Base-by-base conservation (phyloP, 1,140 invertebrate genomes). In the Neodiprion fabricii region DNA sequence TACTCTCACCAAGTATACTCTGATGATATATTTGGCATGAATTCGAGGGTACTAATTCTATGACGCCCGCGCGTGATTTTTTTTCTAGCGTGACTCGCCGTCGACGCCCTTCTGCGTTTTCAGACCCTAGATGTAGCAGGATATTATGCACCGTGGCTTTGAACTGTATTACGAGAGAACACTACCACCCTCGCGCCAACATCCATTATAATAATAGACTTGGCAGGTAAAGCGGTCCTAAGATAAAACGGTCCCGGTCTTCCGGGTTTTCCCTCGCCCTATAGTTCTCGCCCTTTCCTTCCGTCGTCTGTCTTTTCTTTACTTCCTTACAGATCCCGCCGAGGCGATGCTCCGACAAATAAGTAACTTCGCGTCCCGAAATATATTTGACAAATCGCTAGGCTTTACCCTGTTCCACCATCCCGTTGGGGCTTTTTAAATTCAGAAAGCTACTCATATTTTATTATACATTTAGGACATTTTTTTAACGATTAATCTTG, bases 151-250 rank as follows among this genome's bases (percentile, higher is more conserved):
- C 53, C 53, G 9, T 17, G 9, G 53, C 53, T 61, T 14, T 12
- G 53, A 17, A 61, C 53, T 61, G 7, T 61, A 61, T 61, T 61
- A 61, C 53, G 11, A 12, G 3, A 61, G n/a, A 61, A 61, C 53
- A 61, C 53, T 61, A 8, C 53, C 53, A 61, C 53, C 53, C 53
- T 40, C 53, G 1, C 53, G n/a, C 11, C 53, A 61, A 61, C 53
- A 12, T 61, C 53, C 53, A 61, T 61, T 61, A 61, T 61, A 61
- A 61, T 61, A 61, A 61, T 61, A 61, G 53, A 61, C 53, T 61
- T 61, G 53, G 53, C 53, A 61, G 53, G 53, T 61, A 61, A 61
- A 61, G 53, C 53, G 53, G 53, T 61, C 53, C 53, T 61, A 17
- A 61, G 53, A 61, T 61, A 8, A 61, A 61, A 61, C 53, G 53